Base-by-base conservation (phyloP, 1,140 invertebrate genomes). In the Mya arenaria region DNA sequence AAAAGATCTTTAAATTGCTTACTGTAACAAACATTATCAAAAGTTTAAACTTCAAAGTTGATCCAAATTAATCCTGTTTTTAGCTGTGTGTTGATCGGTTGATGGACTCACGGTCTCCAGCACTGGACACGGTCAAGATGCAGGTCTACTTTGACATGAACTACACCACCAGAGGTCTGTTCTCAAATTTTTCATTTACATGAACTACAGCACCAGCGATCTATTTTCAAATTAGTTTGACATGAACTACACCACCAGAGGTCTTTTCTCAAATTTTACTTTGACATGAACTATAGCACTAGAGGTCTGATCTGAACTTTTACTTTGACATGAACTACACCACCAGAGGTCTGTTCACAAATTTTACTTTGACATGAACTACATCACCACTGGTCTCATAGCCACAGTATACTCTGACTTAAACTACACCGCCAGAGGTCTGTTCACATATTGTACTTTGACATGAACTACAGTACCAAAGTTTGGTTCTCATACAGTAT, bases 111-210 rank as follows among this genome's bases (percentile, higher is more conserved):
- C 80, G 87, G n/a, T 92, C 92, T 30, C 91, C 92, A 66, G 88
- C 92, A 10, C 72, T 93, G 72, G 93, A 93, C 69, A 93, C 93
- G 13, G 91, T 93, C 10, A 93, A 93, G 85, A 96, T 96, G 93
- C 96, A 96, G 87, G 94, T 95, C 63, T 94, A 95, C 82, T 96
- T 96, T 89, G 93, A 94, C 32, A 95, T 95, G 83, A 95, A 95
- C 86, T 96, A 96, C 88, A 94, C 94, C 25, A 94, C 94, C 32
- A 93, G 94, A 93, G 83, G 90, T 92, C 82, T 86, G 89, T n/a
- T n/a, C n/a, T n/a, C n/a, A n/a, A n/a, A n/a, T n/a, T n/a, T n/a
- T n/a, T n/a, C n/a, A n/a, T n/a, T n/a, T n/a, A n/a, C n/a, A n/a
- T n/a, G n/a, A n/a, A n/a, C n/a, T n/a, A n/a, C n/a, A n/a, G n/a